Percentiles rank a stretch among this genome's conserved stretches.
Evolutionary conservation across 2,888 invertebrate species (phyloP).

Genomic region (Ormia ochracea): DNA sequence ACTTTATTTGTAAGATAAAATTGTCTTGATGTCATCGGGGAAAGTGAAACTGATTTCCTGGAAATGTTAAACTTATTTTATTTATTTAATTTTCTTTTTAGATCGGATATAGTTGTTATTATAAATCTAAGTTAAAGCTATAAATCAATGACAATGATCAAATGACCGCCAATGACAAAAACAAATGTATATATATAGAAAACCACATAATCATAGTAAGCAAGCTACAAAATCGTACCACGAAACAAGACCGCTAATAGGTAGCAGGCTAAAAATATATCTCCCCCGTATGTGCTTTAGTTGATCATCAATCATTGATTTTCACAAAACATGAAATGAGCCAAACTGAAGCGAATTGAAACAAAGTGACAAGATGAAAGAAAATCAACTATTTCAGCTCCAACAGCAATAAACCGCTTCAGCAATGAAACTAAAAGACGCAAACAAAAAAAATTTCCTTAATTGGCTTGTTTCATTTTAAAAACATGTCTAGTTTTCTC

Average conservation of each 20-base stretch:
- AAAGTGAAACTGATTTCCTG: conserved; percentile 62
- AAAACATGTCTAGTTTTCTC: conserved; percentile 62
- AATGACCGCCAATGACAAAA: conserved; percentile 41
- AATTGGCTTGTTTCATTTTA: conserved; percentile 56
- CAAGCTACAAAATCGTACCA: conserved; percentile 4
- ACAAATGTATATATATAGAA: background rate
- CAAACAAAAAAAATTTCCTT: conserved; percentile 40
- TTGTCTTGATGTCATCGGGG: conserved; percentile 38
- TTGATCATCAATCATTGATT: conserved; percentile 62
- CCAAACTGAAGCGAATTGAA: conserved; percentile 15
- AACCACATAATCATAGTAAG: background rate
- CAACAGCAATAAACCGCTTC: conserved; percentile 24
- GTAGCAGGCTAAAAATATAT: conserved; percentile 30
- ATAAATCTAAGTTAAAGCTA: conserved; percentile 56
- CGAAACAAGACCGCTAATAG: background rate
- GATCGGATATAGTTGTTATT: conserved; percentile 37
- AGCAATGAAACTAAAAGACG: conserved; percentile 12
- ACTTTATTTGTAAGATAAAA: conserved; percentile 23
- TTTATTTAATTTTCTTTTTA: conserved; percentile 15
- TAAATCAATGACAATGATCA: conserved; percentile 60
- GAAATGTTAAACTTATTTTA: conserved; percentile 53
- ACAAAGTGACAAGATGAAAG: conserved; percentile 26
- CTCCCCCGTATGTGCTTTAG: conserved; percentile 58
- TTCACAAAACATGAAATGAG: conserved; percentile 50
- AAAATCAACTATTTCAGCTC: conserved; percentile 21